Base-by-base conservation (phyloP, 1,140 invertebrate species). In the Zaprionus camerounensis region DNA sequence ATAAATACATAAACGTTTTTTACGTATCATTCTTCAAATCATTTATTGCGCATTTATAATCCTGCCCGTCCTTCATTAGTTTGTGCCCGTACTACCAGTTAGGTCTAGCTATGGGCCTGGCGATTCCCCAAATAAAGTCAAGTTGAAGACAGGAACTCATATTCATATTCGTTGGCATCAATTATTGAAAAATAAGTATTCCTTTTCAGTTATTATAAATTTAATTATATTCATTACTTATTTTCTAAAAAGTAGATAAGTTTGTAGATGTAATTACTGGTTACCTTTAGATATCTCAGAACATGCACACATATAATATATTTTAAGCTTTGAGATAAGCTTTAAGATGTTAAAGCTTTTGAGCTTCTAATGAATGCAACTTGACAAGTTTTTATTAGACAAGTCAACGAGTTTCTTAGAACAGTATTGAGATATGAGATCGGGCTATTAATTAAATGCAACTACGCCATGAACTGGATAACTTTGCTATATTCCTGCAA, bases 401-500 rank as follows among this genome's bases (percentile, higher is more conserved):
- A 31, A 31, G 31, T n/a, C 51, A 11, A 12, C 34, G 26, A 78
- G 56, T 34, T 82, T 38, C 57, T 28, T 1, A 46, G 67, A 77
- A 71, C 51, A 49, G 38, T 17, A 62, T 34, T 79, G 61, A 58
- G 74, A 75, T 82, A 34, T 79, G 64, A 62, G 71, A 75, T 82
- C 28, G n/a, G 36, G 41, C 5, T 26, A 58, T 46, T 15, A 9
- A 75, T 57, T 67, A 44, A 72, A 68, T 71, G 55, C 44, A 83
- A 59, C 69, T 90, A 81, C 85, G 81, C 73, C 81, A 88, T 84
- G 85, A 1, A 56, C 3, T 56, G 62, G 51, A 26, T 62, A 68
- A 55, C 34, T 46, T 55, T 71, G 3, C 3, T 63, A 9, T 46
- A 46, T 26, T 49, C 17, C n/a, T 9, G 1, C 3, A 9, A 11